Conservation (phyloP, 2,113 vertebrate species). For the Scomber japonicus region DNA sequence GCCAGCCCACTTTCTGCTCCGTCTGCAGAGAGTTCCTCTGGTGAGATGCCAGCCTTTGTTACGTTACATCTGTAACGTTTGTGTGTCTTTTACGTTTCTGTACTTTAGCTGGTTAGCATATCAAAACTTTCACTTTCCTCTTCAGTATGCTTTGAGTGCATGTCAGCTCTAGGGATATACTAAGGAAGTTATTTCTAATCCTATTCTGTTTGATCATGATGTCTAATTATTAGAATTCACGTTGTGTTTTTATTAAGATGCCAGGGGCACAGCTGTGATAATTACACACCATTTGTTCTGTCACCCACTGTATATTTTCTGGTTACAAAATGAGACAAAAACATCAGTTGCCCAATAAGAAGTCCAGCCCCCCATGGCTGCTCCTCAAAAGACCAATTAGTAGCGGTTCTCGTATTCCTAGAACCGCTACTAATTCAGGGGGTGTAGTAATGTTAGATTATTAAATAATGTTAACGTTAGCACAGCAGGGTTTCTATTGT, state of each 20-base stretch:
- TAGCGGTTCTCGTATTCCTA: conserved; percentile 21
- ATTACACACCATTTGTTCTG: conserved; percentile 7
- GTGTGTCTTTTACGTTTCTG: neutral
- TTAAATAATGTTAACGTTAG: too few relatives aligned
- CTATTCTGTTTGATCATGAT: neutral
- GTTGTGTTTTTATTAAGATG: conserved; percentile 4
- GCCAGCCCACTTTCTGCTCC: conserved; percentile 97
- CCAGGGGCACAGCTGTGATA: conserved; percentile 2
- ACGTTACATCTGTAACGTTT: neutral
- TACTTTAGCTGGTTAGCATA: neutral
- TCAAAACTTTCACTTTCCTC: neutral
- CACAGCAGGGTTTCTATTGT: conserved; percentile 33
- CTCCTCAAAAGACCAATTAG: conserved; percentile 47
- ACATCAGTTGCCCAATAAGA: conserved; percentile 27
- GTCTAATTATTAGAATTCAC: conserved; percentile 8
- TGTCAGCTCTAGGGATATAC: neutral
- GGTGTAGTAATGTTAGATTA: neutral
- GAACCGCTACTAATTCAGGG: neutral
- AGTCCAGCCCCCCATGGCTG: neutral
- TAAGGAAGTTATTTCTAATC: neutral
- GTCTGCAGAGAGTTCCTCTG: conserved; percentile 98
- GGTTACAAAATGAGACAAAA: conserved; percentile 2
- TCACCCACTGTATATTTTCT: neutral
- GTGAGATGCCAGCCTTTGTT: conserved; percentile 82
- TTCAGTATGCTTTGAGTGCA: neutral